phyloP scores from a whole-genome alignment of 2,888 invertebrate genomes.

The Meteorus cinctellus region DNA sequence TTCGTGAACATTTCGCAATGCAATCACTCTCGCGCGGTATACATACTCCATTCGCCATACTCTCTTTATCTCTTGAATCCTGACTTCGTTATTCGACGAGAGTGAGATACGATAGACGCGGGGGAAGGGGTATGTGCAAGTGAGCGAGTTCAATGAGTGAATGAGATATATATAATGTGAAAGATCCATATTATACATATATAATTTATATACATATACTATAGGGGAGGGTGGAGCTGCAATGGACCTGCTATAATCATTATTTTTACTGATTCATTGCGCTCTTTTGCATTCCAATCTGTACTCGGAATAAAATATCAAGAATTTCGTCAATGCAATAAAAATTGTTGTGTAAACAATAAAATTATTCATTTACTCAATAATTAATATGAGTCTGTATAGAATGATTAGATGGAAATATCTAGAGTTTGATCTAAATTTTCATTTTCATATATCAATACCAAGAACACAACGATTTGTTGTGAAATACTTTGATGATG shows the following conservation, averaged over 20 bases:
- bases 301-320: background rate
- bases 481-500: too few species aligned
- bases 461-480: too few species aligned
- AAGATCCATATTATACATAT: slow-evolving; percentile 12
- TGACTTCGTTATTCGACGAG: slow-evolving; percentile 16
- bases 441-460: too few species aligned
- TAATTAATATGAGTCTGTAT: background rate
- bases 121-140: background rate
- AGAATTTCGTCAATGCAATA: background rate
- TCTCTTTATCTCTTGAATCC: slow-evolving; percentile 22
- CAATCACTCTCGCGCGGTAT: slow-evolving; percentile 18
- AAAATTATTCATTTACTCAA: background rate
- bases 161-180: slow-evolving; percentile 3
- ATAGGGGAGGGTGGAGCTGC: slow-evolving; percentile 1
- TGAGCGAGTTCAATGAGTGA: slow-evolving; percentile 12
- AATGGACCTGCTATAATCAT: background rate
- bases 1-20: slow-evolving; percentile 25
- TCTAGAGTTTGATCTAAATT: too few species aligned
- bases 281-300: background rate
- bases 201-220: background rate
- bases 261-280: background rate
- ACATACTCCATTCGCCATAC: slow-evolving; percentile 18
- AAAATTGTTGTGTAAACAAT: background rate
- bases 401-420: background rate
- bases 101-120: background rate